phyloP scores from a whole-genome alignment of 2,888 invertebrate species.

The Petrolisthes cinctipes region DNA sequence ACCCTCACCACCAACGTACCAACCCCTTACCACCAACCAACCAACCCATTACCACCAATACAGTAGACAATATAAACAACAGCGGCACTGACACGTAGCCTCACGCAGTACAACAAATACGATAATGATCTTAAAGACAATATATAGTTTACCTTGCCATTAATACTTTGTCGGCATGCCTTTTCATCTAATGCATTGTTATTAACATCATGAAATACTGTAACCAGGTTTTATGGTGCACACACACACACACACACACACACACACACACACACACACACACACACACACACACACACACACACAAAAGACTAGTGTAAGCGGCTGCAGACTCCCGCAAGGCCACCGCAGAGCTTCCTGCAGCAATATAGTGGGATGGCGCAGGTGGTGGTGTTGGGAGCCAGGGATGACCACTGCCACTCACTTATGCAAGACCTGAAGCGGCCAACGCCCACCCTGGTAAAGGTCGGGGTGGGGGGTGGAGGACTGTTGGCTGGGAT shows the following conservation, averaged over 20 bases:
- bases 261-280: slow-evolving; percentile 13
- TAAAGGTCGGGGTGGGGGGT: neutral
- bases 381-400: slow-evolving; percentile 12
- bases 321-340: slow-evolving; percentile 23
- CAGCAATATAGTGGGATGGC: slow-evolving; percentile 1
- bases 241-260: slow-evolving; percentile 25
- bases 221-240: neutral
- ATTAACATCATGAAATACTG: neutral
- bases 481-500: no score
- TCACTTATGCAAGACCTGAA: slow-evolving; percentile 30
- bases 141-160: neutral
- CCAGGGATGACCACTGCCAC: slow-evolving; percentile 17
- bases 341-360: neutral
- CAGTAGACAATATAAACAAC: no score
- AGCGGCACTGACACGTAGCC: no score
- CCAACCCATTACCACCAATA: no score
- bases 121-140: neutral
- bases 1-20: no score
- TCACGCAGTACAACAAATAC: neutral
- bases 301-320: neutral
- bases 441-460: slow-evolving; percentile 19
- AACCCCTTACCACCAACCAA: no score
- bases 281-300: neutral
- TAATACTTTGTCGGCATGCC: neutral
- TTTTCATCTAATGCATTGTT: neutral